These are phyloP conservation scores for Megaleporinus macrocephalus DNA, from an alignment of 2,113 vertebrate genomes.

Conservation along the genomic window DNA sequence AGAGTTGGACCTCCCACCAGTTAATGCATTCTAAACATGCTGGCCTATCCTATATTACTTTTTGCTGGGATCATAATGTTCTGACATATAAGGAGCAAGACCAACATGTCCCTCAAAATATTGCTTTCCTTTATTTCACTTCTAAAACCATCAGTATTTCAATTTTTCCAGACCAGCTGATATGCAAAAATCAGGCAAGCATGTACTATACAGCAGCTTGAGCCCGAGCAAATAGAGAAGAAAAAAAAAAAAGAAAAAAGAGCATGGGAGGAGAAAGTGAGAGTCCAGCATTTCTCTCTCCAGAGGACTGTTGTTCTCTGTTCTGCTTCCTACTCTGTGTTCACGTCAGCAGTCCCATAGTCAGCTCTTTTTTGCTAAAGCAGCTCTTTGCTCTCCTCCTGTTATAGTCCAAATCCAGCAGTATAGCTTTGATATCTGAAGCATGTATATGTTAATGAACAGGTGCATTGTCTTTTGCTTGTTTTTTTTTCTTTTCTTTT, in stretches of 20 bases:
- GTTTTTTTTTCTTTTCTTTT: constrained; percentile 1
- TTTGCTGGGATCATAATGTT: not conserved
- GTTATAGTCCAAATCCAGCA: constrained; percentile 47
- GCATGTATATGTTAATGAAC: constrained; percentile 46
- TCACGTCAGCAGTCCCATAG: constrained; percentile 55
- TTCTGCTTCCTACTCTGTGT: constrained; percentile 50
- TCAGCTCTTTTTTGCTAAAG: constrained; percentile 46
- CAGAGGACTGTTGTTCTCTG: constrained; percentile 54
- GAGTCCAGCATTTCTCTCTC: constrained; percentile 53
- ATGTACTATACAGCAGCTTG: constrained; percentile 55
- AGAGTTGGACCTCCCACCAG: not conserved
- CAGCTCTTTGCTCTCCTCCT: constrained; percentile 29
- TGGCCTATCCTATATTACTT: not conserved
- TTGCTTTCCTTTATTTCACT: constrained; percentile 59
- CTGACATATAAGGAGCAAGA: constrained; percentile 21
- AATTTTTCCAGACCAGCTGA: constrained; percentile 60
- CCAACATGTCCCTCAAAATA: constrained; percentile 57
- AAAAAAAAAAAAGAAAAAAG: constrained; percentile 38
- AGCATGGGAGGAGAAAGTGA: constrained; percentile 52
- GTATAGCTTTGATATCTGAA: constrained; percentile 51
- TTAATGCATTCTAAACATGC: not conserved
- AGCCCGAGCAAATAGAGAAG: constrained; percentile 39
- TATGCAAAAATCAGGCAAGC: constrained; percentile 60
- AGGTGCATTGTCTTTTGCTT: constrained; percentile 43
- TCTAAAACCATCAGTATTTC: constrained; percentile 55